Base-by-base conservation (phyloP, 2,797 vertebrate species). In the Gadopsis bispinosus region DNA sequence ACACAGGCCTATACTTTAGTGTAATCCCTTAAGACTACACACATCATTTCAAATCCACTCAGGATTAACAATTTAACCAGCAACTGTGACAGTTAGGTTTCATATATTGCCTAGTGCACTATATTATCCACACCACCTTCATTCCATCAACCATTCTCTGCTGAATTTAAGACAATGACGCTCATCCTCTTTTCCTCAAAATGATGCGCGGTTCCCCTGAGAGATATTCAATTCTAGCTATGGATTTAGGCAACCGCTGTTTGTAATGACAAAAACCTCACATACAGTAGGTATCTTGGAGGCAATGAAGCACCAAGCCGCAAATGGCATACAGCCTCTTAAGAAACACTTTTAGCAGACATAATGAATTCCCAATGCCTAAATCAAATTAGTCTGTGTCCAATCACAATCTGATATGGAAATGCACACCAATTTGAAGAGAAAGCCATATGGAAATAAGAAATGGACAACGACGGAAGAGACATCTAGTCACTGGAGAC, bases 301-400 rank as follows among this genome's bases (percentile, higher is more conserved):
- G 65, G 48, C 71, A 53, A 37, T 63, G 59, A 76, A 50, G 55
- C 80, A 56, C 69, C 26, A 48, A 73, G 47, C 51, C 74, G 71
- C 50, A 78, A 75, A 73, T 35, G 20, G 29, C 50, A 54, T 33
- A 12, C 37, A 66, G 54, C 56, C 54, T 69, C 58, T 72, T 69
- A 22, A 72, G 47, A 67, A 74, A 73, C 65, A 63, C 39, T 53
- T 70, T 29, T 55, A 73, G 73, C 35, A 33, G 39, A 77, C 41
- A 31, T 69, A 84, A 81, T 82, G 2, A 87, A 83, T 88, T 87
- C 66, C 73, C 55, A 48, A 4, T 37, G 54, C 31, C 58, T 59
- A 81, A 85, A 89, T 91, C 35, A 69, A 91, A 89, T 88, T 83
- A 83, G 76, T 45, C 50, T 62, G 70, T 79, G 83, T 89, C 84